Evolutionary conservation across 2,888 invertebrate species (phyloP), one percentile per base, ranked within the genome.

Genomic region (Entomobrya proxima): DNA sequence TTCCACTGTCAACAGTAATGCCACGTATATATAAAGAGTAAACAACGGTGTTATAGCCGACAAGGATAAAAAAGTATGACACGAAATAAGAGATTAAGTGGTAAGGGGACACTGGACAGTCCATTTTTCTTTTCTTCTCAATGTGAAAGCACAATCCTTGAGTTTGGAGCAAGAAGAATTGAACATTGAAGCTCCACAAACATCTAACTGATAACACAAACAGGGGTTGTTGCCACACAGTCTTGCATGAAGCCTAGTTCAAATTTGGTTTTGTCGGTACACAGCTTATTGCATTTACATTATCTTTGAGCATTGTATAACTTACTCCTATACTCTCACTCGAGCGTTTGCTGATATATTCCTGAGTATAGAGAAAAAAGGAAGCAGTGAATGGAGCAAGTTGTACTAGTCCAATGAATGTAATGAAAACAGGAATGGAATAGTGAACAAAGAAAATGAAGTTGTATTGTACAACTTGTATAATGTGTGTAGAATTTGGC

Each of bases 261-360:
- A 1, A 18, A 1, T 67, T 37, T n/a, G 37, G 18, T 35, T 2
- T 21, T 37, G 37, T 35, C 32, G 32, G 21, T 67, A 18, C 52
- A 75, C 67, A 83, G 83, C 76, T 83, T 83, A 83, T 83, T 83
- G 67, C 76, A 67, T 83, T 76, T 58, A 58, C 58, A 69, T 35
- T 47, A 67, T 50, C 47, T 13, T 35, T 47, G 30, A 35, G n/a
- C n/a, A 67, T n/a, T 9, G 35, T 18, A 67, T 32, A 11, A 32
- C n/a, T 67, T 67, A n/a, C 40, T 69, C 40, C n/a, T n/a, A n/a
- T n/a, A n/a, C n/a, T n/a, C n/a, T n/a, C n/a, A n/a, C n/a, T n/a
- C n/a, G n/a, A n/a, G n/a, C n/a, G n/a, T n/a, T n/a, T n/a, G n/a
- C n/a, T n/a, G n/a, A n/a, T n/a, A n/a, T n/a, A n/a, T n/a, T n/a